Conservation (phyloP, 2,888 invertebrate genomes). For the Carterocephalus palaemon region DNA sequence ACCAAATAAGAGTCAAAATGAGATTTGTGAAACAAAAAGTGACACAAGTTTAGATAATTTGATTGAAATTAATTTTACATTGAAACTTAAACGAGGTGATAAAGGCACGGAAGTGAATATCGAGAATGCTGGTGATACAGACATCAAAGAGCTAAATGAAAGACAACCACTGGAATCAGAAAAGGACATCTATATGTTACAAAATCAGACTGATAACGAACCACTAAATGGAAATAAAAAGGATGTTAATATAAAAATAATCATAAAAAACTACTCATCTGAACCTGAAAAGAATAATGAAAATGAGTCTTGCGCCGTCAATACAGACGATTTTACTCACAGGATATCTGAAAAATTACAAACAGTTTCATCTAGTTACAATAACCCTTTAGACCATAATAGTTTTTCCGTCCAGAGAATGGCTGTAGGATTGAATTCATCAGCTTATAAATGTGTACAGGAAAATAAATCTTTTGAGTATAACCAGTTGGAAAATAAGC, state of each 20-base stretch:
- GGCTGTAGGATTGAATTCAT: slow-evolving; percentile 45
- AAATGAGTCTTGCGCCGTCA: background rate
- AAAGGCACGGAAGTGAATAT: slow-evolving; percentile 48
- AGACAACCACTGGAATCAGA: slow-evolving; percentile 3
- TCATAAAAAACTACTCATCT: slow-evolving; percentile 51
- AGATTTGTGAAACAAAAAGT: slow-evolving; percentile 36
- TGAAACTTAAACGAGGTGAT: slow-evolving; percentile 52
- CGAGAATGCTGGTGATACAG: slow-evolving; percentile 36
- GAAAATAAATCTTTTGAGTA: slow-evolving; percentile 25
- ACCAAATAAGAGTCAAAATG: slow-evolving; percentile 28
- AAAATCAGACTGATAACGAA: slow-evolving; percentile 35
- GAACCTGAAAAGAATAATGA: slow-evolving; percentile 30
- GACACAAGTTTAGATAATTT: slow-evolving; percentile 47
- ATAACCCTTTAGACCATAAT: slow-evolving; percentile 38
- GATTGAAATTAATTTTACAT: slow-evolving; percentile 58
- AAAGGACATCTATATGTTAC: slow-evolving; percentile 45
- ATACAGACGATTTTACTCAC: slow-evolving; percentile 39
- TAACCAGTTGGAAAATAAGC: slow-evolving; percentile 34
- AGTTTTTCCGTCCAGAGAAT: slow-evolving; percentile 48
- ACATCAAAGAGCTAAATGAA: background rate
- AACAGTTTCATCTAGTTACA: slow-evolving; percentile 56
- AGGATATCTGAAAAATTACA: slow-evolving; percentile 55
- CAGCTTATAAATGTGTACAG: slow-evolving; percentile 35
- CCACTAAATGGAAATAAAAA: slow-evolving; percentile 42
- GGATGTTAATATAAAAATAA: slow-evolving; percentile 56